Conservation (phyloP, 2,113 vertebrate genomes). For the Onychorhynchus coronatus region DNA sequence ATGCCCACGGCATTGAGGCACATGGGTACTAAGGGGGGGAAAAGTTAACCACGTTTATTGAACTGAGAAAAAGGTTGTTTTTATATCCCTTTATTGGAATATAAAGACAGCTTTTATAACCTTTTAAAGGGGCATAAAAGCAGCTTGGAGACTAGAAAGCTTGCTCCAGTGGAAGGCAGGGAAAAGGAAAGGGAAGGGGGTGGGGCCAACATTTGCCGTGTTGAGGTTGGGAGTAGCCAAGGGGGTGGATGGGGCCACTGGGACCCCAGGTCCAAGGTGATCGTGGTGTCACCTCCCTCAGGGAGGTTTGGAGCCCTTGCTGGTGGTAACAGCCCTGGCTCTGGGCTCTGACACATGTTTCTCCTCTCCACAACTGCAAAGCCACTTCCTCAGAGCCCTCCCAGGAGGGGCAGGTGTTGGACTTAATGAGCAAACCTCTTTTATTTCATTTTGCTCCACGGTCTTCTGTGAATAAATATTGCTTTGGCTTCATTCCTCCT, state of each 20-base stretch:
- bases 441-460: neutral
- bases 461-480: neutral
- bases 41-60: conserved; percentile 19
- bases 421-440: neutral
- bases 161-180: neutral
- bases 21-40: neutral
- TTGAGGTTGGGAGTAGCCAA: neutral
- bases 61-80: conserved; percentile 27
- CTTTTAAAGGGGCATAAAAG: conserved; percentile 65
- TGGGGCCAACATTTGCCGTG: neutral
- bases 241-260: accelerated
- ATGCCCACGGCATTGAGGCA: accelerated
- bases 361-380: neutral
- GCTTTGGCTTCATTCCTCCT: neutral
- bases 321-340: neutral
- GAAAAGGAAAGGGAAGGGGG: neutral
- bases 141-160: conserved; percentile 43
- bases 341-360: neutral
- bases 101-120: conserved; percentile 67
- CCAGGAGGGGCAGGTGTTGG: neutral
- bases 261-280: neutral
- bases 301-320: neutral
- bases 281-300: accelerated
- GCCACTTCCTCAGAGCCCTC: neutral
- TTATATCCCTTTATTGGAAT: conserved; percentile 64